Conservation (phyloP, 1,140 invertebrate genomes). For the Drosophila erecta region DNA sequence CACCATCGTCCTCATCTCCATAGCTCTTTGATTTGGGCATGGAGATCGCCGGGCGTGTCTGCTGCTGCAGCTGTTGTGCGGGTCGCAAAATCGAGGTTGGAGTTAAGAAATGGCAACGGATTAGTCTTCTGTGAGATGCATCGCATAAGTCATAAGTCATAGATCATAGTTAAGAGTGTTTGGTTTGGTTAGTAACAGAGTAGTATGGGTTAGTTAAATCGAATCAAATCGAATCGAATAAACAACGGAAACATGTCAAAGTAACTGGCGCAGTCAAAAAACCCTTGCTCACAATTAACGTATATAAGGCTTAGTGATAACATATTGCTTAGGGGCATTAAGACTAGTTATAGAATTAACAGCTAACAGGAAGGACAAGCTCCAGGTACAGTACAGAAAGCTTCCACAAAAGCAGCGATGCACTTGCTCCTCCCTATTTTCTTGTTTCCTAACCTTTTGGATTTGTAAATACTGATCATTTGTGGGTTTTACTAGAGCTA, state of each 20-base stretch:
- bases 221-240: constrained; percentile 11
- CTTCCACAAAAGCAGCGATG: constrained; percentile 4
- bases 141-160: constrained; percentile 29
- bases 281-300: constrained; percentile 13
- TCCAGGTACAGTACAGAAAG: constrained; percentile 14
- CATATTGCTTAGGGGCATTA: constrained; percentile 28
- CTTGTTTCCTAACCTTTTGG: neutral
- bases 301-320: constrained; percentile 20
- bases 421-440: neutral
- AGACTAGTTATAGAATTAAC: constrained; percentile 11
- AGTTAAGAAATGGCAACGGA: constrained; percentile 60
- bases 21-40: constrained; percentile 76
- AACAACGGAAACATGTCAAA: constrained; percentile 14
- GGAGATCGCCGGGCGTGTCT: constrained; percentile 66
- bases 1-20: constrained; percentile 54
- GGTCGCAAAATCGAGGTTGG: neutral
- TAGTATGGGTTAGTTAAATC: constrained; percentile 25
- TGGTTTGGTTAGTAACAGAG: constrained; percentile 27
- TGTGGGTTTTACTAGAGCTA: neutral
- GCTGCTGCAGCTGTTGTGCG: constrained; percentile 40
- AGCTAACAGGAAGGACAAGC: constrained; percentile 10
- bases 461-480: constrained; percentile 1
- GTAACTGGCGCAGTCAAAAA: constrained; percentile 75
- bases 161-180: constrained; percentile 11
- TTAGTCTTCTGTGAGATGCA: constrained; percentile 24